Evolutionary conservation across 2,113 vertebrate species (phyloP).

Genomic region (Sardina pilchardus): DNA sequence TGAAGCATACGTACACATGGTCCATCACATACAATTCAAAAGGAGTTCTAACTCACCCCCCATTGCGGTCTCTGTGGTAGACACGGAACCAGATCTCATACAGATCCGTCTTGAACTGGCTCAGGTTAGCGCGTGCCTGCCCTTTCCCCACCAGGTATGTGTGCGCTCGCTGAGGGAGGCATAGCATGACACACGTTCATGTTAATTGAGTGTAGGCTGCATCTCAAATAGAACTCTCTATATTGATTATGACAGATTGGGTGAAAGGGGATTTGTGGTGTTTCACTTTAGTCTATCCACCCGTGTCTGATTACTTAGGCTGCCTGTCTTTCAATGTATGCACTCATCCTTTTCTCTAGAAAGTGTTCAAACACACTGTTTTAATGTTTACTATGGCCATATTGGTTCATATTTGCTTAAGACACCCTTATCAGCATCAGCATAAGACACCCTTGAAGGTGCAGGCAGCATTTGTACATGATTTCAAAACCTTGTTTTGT

Average conservation of each 20-base stretch:
- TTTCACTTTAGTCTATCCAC: background rate
- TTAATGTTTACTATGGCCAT: background rate
- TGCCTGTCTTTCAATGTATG: background rate
- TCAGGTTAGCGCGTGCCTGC: constrained; percentile 58
- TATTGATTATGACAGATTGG: background rate
- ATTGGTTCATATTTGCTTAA: background rate
- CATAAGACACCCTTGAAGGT: background rate
- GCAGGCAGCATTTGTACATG: no score
- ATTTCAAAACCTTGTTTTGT: no score
- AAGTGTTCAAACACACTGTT: background rate
- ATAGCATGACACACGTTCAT: background rate
- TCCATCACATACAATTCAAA: background rate
- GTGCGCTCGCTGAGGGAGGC: constrained; percentile 70
- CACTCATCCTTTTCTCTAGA: background rate
- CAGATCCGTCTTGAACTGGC: constrained; percentile 78
- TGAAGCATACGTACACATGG: background rate
- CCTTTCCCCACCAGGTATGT: constrained; percentile 75
- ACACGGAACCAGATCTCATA: constrained; percentile 85
- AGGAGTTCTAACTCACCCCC: constrained; percentile 66
- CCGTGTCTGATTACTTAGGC: background rate
- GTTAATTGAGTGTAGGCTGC: background rate
- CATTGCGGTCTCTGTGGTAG: constrained; percentile 72
- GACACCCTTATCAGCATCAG: no score
- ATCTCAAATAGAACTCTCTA: background rate
- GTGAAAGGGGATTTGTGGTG: background rate